Base-by-base conservation (phyloP, 92 coral and sea anemone species). In the Zoanthus gigantus region DNA sequence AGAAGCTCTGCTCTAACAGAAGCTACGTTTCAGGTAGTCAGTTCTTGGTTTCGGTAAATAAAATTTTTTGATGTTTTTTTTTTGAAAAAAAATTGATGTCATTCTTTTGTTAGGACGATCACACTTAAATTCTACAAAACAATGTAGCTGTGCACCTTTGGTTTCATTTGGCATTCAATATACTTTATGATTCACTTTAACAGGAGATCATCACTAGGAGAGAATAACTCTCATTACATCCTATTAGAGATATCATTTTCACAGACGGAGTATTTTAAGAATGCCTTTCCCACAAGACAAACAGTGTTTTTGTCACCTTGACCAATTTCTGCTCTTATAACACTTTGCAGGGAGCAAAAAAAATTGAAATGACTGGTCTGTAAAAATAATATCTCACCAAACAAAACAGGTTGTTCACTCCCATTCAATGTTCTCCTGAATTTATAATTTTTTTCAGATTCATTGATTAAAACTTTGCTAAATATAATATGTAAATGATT, bases 131-230 rank as follows among this genome's bases (percentile, higher is more conserved):
- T 50, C 54, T 6, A 50, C 54, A 50, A 50, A 6, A 50, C 54
- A 23, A 23, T 23, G 23, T 23, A 50, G 54, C 54, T 50, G 54
- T 50, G 54, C 10, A 50, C 54, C 54, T 50, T 50, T 50, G 54
- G 7, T 50, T 50, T 50, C 54, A 50, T 50, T 50, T 50, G 54
- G 54, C 54, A 50, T 50, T 50, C 54, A 50, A 50, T 10, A 50
- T 50, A 50, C 54, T 50, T 6, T 10, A 61, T 61, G 68, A 6
- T 61, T 61, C 68, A 12, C 68, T 61, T 61, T 61, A 61, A 61
- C 68, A 61, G 68, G 68, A 61, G 68, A 61, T 61, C 68, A 61
- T 61, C 68, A 61, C 68, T 61, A n/a, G 68, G 68, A 61, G 5
- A 61, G 68, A 61, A 61, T 12, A 61, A 6, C 68, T 61, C 10